phyloP scores from a whole-genome alignment of 2,113 vertebrate species.

The Hepsetus odoe region DNA sequence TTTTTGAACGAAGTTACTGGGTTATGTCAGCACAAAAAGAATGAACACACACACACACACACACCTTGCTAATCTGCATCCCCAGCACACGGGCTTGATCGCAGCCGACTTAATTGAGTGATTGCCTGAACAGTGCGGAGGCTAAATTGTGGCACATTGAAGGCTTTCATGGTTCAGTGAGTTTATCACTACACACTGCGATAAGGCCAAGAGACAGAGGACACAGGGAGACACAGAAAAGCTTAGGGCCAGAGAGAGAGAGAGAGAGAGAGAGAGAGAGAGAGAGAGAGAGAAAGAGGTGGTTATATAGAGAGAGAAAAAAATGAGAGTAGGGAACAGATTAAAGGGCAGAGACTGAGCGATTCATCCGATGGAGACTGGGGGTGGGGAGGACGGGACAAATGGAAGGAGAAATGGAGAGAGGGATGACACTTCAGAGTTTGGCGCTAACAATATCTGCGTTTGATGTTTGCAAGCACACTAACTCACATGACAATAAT shows the following conservation, averaged over 20 bases:
- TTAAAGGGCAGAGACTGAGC: conserved; percentile 45
- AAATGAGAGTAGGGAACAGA: conserved; percentile 39
- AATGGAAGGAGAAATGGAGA: conserved; percentile 23
- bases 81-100: conserved; percentile 36
- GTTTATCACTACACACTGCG: conserved; percentile 40
- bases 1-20: background rate
- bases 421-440: conserved; percentile 56
- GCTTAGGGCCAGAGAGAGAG: conserved; percentile 31
- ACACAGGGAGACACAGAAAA: conserved; percentile 27
- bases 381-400: background rate
- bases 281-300: conserved; percentile 35
- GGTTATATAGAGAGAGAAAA: conserved; percentile 6
- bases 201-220: conserved; percentile 49
- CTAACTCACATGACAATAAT: conserved; percentile 61
- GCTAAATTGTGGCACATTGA: conserved; percentile 37
- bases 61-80: conserved; percentile 37
- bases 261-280: conserved; percentile 25
- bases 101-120: conserved; percentile 41
- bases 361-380: conserved; percentile 43
- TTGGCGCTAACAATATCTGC: conserved; percentile 58
- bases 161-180: conserved; percentile 39
- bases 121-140: conserved; percentile 38
- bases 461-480: conserved; percentile 63
- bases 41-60: conserved; percentile 19
- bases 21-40: conserved; percentile 12